A percentile compares a stretch with the other conserved stretches of the same genome.
Conservation (phyloP, 2,113 vertebrate genomes). For the Sciurus niger region DNA sequence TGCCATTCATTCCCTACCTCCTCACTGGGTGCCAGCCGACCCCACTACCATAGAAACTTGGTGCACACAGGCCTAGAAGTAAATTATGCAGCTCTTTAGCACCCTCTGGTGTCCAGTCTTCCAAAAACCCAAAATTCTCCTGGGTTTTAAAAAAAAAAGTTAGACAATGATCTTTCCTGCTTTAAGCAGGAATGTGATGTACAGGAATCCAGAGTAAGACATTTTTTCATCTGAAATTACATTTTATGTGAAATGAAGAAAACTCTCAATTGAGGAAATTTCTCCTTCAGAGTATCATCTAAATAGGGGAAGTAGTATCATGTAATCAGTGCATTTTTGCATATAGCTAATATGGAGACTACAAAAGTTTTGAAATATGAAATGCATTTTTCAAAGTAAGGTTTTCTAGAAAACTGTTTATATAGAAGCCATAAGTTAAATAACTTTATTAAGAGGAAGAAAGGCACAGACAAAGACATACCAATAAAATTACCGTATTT, state of each 20-base stretch:
- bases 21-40: background rate
- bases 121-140: slow-evolving; percentile 59
- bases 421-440: background rate
- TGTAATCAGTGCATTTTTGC: background rate
- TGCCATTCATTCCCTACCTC: background rate
- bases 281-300: background rate
- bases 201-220: background rate
- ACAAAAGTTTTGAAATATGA: background rate
- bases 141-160: slow-evolving; percentile 30
- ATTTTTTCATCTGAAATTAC: background rate
- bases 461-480: background rate
- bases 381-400: slow-evolving; percentile 6
- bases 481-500: background rate
- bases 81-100: slow-evolving; percentile 78
- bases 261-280: background rate
- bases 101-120: slow-evolving; percentile 81
- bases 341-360: background rate
- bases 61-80: slow-evolving; percentile 38
- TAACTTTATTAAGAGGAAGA: background rate
- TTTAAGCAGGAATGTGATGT: background rate
- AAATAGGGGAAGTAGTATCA: background rate
- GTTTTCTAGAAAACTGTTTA: background rate
- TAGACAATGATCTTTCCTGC: background rate
- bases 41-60: slow-evolving; percentile 59
- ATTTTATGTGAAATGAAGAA: background rate